Base-by-base conservation (phyloP, 2,888 invertebrate genomes). In the Cyclophora albipunctata region DNA sequence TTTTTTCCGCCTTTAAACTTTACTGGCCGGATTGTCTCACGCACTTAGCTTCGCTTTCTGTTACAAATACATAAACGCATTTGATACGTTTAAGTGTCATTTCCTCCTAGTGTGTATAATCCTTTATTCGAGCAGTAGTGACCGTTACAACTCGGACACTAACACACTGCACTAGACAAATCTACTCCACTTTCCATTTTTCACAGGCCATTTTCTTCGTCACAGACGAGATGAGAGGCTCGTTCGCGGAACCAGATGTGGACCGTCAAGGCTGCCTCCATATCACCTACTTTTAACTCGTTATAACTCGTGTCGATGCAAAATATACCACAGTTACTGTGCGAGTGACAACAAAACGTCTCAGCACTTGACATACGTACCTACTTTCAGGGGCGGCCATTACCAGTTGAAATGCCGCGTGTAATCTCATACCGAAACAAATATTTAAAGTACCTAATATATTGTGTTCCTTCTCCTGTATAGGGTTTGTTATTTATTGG, bases 151-250 rank as follows among this genome's bases (percentile, higher is more conserved):
- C 66, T 73, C 70, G 73, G 72, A 75, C 74, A 73, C 72, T 77
- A 81, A 78, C 80, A 79, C 71, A 81, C 78, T 81, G 78, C 72
- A 69, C 78, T 81, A 79, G 78, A 80, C 82, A 73, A 83, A 84
- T 82, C 79, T 71, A 84, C 78, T 83, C 81, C 85, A 86, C 86
- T 87, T 87, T 87, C 85, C 83, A 85, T 86, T 87, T 86, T 86
- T 81, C 84, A 78, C 75, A 72, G 71, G 75, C 74, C 71, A 80
- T 85, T 84, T 83, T 78, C 78, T 84, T 75, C 65, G 70, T 75
- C 71, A 67, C 66, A 70, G 71, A 73, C 75, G 71, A 72, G 66
- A 67, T 71, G 71, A 76, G 75, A 75, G 73, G 70, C 73, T 77
- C 76, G 72, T 84, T 84, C 75, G 76, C 74, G 72, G 74, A 80